Percentiles rank a stretch among this genome's conserved stretches.
These are phyloP conservation scores for Dryas iulia DNA, from an alignment of 1,140 invertebrate genomes.

Conservation along the genomic window DNA sequence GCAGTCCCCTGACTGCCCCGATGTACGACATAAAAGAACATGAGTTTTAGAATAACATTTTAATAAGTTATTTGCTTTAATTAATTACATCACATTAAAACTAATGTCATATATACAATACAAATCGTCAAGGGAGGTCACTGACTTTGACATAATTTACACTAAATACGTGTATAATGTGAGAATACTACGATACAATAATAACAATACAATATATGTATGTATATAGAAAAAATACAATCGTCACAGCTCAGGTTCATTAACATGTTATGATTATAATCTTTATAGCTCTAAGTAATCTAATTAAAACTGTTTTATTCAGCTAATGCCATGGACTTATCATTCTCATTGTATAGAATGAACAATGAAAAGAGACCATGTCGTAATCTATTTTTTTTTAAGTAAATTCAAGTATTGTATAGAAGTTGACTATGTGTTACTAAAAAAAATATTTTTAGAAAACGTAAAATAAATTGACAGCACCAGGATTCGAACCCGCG, in stretches of 20 bases:
- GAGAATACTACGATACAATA: not conserved
- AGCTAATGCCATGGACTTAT: not conserved
- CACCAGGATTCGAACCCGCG: no score
- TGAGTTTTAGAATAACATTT: no score
- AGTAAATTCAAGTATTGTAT: not conserved
- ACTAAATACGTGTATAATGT: not conserved
- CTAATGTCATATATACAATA: no score
- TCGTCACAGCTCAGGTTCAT: slow-evolving; percentile 16
- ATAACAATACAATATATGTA: not conserved
- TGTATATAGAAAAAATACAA: slow-evolving; percentile 7
- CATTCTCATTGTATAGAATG: not conserved
- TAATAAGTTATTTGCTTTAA: no score
- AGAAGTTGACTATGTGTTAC: no score
- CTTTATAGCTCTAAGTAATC: not conserved
- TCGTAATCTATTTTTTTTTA: not conserved
- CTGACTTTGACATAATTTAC: slow-evolving; percentile 19
- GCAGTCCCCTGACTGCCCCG: no score
- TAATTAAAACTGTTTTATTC: slow-evolving; percentile 13
- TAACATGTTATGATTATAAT: slow-evolving; percentile 5
- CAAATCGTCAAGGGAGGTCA: not conserved
- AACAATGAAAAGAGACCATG: not conserved
- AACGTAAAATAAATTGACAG: no score
- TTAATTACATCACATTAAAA: no score
- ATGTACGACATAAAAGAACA: no score
- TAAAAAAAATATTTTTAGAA: no score